Percentiles rank a stretch among this genome's conserved stretches.
phyloP scores from a whole-genome alignment of 1,140 invertebrate species.

The Lepidotrigona ventralis region DNA sequence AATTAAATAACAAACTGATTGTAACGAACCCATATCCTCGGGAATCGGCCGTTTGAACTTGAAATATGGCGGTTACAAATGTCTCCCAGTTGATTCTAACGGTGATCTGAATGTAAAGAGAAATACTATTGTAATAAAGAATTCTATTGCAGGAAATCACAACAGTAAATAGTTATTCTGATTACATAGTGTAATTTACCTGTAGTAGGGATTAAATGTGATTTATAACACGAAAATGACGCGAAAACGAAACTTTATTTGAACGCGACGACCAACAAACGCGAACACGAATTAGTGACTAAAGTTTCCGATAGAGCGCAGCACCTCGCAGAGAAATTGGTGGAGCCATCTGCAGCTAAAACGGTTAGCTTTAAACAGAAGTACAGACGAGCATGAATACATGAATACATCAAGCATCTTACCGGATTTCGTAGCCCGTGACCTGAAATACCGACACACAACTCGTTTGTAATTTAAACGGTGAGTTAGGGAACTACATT shows the following conservation, averaged over 20 bases:
- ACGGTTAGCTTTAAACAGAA: not conserved
- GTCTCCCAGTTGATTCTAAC: not conserved
- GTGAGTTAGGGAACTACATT: too few species aligned
- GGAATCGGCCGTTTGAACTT: not conserved
- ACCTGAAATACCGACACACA: too few species aligned
- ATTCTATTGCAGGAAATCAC: not conserved
- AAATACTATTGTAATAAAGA: slow-evolving; percentile 7
- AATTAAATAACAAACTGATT: slow-evolving; percentile 24
- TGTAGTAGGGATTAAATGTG: not conserved
- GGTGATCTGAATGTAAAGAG: not conserved
- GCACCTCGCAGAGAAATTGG: not conserved
- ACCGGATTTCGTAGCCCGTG: too few species aligned
- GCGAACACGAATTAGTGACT: not conserved
- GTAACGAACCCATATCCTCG: not conserved
- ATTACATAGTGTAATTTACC: not conserved
- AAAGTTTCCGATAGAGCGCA: slow-evolving; percentile 13
- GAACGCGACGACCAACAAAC: not conserved
- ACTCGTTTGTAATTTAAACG: too few species aligned
- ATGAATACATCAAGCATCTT: too few species aligned
- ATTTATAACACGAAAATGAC: not conserved
- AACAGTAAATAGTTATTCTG: not conserved
- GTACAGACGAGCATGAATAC: too few species aligned
- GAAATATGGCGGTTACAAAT: slow-evolving; percentile 1
- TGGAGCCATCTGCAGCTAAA: slow-evolving; percentile 12
- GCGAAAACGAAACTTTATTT: slow-evolving; percentile 23